Base-by-base conservation (phyloP, 2,888 invertebrate species). In the Steromphala cineraria region DNA sequence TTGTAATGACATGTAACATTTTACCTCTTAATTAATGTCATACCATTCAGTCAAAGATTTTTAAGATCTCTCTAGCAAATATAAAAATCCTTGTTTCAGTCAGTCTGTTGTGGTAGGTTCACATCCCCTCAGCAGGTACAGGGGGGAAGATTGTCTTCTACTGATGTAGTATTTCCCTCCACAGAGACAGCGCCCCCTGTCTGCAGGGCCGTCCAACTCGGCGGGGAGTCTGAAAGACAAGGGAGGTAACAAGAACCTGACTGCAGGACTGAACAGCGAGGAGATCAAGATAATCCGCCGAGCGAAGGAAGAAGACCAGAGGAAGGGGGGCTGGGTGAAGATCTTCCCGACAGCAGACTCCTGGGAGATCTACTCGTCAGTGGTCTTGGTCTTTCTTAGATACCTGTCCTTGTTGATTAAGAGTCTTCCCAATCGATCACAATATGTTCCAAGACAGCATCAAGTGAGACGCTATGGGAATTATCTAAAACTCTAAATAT, bases 321-420 rank as follows among this genome's bases (percentile, higher is more conserved):
- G 98, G 0, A 94, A 97, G 36, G 97, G 97, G 2, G 98, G 98
- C 46, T 98, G 97, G 94, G 96, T 98, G 13, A 94, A 98, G 75
- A 97, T 98, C 89, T 98, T 98, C 94, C 98, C 98, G 24, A 96
- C 97, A 28, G 95, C 96, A 83, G 97, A 97, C 93, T 96, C 97
- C 24, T 98, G 98, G 97, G 92, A 93, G 56, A 88, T 91, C 7
- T 94, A 94, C 87, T 90, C 91, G 92, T 92, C 87, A 84, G 87
- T 81, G 1, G 36, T 21, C 17, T 77, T 13, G 13, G 8, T 31
- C 2, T 8, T 77, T 77, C 1, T 56, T 52, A 3, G 7, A n/a
- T 21, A n/a, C 36, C n/a, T 24, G 4, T 19, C 8, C 5, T 21
- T 46, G 7, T 36, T 75, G n/a, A 19, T 40, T 74, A 2, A 74